A percentile compares a stretch with the other conserved stretches of the same genome.
phyloP scores from a whole-genome alignment of 2,113 vertebrate species.

The Semnornis frantzii region DNA sequence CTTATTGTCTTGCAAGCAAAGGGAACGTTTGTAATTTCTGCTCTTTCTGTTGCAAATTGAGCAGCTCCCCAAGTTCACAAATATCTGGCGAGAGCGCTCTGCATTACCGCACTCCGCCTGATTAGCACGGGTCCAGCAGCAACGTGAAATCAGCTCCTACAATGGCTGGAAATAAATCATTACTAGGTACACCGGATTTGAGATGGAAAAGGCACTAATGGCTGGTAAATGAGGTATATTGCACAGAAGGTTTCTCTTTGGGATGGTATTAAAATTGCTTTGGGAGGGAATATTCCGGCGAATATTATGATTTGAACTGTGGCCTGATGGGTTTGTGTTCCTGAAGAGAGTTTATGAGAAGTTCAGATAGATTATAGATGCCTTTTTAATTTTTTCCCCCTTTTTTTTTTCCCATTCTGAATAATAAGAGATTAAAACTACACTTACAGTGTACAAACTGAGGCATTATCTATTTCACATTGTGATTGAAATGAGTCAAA shows the following conservation, averaged over 20 bases:
- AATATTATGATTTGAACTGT: constrained; percentile 57
- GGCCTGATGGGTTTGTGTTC: constrained; percentile 18
- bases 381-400: neutral
- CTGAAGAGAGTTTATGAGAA: constrained; percentile 45
- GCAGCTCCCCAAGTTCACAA: neutral
- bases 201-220: constrained; percentile 66
- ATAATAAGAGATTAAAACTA: neutral
- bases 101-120: neutral
- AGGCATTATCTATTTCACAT: neutral
- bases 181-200: constrained; percentile 58
- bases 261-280: constrained; percentile 69
- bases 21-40: constrained; percentile 44
- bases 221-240: constrained; percentile 73
- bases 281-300: constrained; percentile 48
- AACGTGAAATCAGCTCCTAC: constrained; percentile 48
- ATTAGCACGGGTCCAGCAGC: constrained; percentile 41
- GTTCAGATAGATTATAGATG: neutral
- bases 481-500: neutral
- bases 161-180: constrained; percentile 73
- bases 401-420: neutral
- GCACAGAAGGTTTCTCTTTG: constrained; percentile 64
- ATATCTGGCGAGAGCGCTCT: neutral
- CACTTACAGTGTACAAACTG: neutral
- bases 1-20: neutral
- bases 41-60: constrained; percentile 27